Percentiles rank a stretch among this genome's conserved stretches.
phyloP scores from a whole-genome alignment of 2,113 vertebrate species.

The Meles meles region DNA sequence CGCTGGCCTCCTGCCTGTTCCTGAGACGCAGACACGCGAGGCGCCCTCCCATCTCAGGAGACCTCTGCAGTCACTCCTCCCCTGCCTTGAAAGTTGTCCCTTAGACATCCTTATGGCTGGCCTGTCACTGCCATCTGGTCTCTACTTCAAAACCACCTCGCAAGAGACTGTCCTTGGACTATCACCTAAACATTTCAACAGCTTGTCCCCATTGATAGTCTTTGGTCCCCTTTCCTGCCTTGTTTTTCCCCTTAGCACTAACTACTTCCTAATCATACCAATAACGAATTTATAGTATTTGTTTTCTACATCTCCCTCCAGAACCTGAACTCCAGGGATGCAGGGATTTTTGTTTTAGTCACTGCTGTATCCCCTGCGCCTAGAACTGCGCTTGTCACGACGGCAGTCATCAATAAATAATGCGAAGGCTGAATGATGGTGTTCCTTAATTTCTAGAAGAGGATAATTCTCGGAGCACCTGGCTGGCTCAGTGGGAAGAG shows the following conservation, averaged over 20 bases:
- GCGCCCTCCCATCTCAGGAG: not conserved
- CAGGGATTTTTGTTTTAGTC: not conserved
- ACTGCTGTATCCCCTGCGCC: not conserved
- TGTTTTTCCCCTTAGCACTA: not conserved
- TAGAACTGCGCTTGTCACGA: not conserved
- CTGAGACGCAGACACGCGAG: not conserved
- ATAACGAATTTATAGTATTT: not conserved
- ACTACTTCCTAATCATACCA: not conserved
- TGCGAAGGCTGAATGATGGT: not conserved
- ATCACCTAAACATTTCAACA: not conserved
- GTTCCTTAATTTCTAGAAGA: not conserved
- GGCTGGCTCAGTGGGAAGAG: not conserved
- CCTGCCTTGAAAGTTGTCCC: not conserved
- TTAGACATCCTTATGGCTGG: not conserved
- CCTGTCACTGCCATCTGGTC: not conserved
- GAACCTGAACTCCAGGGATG: not conserved
- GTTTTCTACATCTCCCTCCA: not conserved
- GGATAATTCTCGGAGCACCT: not conserved
- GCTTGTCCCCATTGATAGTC: not conserved
- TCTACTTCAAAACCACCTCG: not conserved
- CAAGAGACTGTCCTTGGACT: not conserved
- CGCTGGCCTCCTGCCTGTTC: not conserved
- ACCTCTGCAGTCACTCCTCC: not conserved
- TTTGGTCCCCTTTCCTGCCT: not conserved
- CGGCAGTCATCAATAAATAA: not conserved